A percentile compares a stretch with the other conserved stretches of the same genome.
Evolutionary conservation across 2,888 invertebrate genomes (phyloP).

Genomic region (Eupithecia tripunctaria): DNA sequence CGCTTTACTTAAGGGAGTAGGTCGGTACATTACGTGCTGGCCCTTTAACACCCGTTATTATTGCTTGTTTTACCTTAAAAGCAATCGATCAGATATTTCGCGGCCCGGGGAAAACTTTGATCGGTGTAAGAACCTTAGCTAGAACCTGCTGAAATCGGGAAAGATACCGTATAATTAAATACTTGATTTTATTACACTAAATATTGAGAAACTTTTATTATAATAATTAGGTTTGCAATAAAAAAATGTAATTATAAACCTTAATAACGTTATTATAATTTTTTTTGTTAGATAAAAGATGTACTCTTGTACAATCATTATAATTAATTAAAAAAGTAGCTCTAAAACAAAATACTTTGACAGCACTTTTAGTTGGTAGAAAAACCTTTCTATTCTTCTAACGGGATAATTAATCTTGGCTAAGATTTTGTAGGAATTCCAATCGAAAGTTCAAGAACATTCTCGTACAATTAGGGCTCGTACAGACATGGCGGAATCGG

Average conservation of each 20-base stretch:
- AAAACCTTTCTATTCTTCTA: background rate
- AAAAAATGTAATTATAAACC: no score
- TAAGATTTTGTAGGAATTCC: slow-evolving; percentile 8
- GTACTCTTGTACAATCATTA: no score
- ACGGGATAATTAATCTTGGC: background rate
- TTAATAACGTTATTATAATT: no score
- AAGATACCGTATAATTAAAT: background rate
- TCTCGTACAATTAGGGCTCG: background rate
- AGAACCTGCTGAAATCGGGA: background rate
- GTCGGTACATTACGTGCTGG: background rate
- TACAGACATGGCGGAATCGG: background rate
- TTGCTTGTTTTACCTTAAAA: background rate
- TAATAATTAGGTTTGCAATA: no score
- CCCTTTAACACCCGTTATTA: background rate
- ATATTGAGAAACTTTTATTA: background rate
- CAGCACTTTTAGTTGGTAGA: background rate
- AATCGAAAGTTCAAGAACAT: slow-evolving; percentile 15
- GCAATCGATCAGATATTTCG: no score
- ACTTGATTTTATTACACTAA: background rate
- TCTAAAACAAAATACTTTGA: background rate
- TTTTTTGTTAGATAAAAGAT: no score
- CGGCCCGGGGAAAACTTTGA: no score
- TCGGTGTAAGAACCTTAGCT: no score
- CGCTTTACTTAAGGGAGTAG: background rate
- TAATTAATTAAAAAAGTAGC: background rate